These are phyloP conservation scores for Dreissena rostriformis DNA, from an alignment of 1,140 invertebrate species.

Conservation along the genomic window DNA sequence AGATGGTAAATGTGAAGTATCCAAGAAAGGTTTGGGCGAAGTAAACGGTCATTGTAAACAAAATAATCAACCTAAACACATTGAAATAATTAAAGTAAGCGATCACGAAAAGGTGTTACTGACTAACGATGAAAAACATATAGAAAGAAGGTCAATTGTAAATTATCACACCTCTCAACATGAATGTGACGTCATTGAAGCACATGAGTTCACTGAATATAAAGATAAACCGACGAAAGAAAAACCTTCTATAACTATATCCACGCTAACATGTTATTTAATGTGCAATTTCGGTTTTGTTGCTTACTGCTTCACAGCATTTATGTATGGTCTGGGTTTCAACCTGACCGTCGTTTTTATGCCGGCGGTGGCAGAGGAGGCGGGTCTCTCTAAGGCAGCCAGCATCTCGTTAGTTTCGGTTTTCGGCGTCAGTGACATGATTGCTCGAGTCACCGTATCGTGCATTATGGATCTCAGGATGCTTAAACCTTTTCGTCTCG, in stretches of 20 bases:
- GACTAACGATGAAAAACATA: too few relatives aligned
- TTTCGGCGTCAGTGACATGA: conserved; percentile 61
- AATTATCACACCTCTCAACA: too few relatives aligned
- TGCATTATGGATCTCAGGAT: conserved; percentile 61
- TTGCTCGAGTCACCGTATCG: conserved; percentile 61
- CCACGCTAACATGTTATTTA: too few relatives aligned
- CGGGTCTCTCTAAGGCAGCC: conserved; percentile 57
- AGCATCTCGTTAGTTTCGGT: conserved; percentile 66
- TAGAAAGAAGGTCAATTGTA: too few relatives aligned
- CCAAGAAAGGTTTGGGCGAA: too few relatives aligned
- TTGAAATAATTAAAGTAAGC: too few relatives aligned
- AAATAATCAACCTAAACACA: too few relatives aligned
- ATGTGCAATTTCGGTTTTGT: conserved; percentile 66
- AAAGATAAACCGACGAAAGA: conserved; percentile 14
- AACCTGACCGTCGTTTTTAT: conserved; percentile 69
- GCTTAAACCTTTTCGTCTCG: conserved; percentile 61
- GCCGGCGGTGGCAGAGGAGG: conserved; percentile 65
- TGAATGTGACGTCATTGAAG: background rate
- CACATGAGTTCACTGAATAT: background rate
- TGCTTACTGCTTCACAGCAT: conserved; percentile 64
- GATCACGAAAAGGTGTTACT: too few relatives aligned
- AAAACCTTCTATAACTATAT: conserved; percentile 58
- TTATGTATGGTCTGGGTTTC: conserved; percentile 64
- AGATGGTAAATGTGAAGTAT: too few relatives aligned
- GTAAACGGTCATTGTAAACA: too few relatives aligned